phyloP scores from a whole-genome alignment of 2,113 vertebrate genomes.

The Xiphophorus hellerii region DNA sequence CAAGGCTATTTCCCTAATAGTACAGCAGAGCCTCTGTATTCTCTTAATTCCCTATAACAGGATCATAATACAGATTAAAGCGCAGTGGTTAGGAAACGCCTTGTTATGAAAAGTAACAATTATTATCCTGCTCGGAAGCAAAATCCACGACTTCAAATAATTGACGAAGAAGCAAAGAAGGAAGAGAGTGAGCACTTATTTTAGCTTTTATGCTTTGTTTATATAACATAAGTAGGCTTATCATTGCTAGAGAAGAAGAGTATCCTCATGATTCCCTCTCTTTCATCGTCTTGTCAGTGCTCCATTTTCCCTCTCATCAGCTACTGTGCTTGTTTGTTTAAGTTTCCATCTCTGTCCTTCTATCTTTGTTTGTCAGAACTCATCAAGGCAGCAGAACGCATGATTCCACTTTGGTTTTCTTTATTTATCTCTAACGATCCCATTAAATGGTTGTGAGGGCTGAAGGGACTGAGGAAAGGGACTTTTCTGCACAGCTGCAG shows the following conservation, averaged over 20 bases:
- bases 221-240: constrained; percentile 25
- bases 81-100: constrained; percentile 19
- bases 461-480: constrained; percentile 26
- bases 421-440: constrained; percentile 73
- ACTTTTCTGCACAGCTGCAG: constrained; percentile 43
- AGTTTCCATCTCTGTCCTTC: neutral
- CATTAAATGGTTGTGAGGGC: constrained; percentile 62
- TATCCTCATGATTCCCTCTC: constrained; percentile 24
- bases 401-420: constrained; percentile 59
- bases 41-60: constrained; percentile 46
- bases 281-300: constrained; percentile 2
- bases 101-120: neutral
- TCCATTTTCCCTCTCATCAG: constrained; percentile 12
- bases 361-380: constrained; percentile 57
- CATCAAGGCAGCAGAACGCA: constrained; percentile 58
- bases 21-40: constrained; percentile 43
- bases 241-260: constrained; percentile 9
- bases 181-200: neutral
- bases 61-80: constrained; percentile 61
- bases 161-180: constrained; percentile 42
- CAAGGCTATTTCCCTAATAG: constrained; percentile 21
- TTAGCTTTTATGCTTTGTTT: constrained; percentile 22
- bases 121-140: constrained; percentile 7
- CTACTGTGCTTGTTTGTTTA: constrained; percentile 16
- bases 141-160: constrained; percentile 40